Conservation (phyloP, 2,797 vertebrate species). For the Rachycentron canadum region DNA sequence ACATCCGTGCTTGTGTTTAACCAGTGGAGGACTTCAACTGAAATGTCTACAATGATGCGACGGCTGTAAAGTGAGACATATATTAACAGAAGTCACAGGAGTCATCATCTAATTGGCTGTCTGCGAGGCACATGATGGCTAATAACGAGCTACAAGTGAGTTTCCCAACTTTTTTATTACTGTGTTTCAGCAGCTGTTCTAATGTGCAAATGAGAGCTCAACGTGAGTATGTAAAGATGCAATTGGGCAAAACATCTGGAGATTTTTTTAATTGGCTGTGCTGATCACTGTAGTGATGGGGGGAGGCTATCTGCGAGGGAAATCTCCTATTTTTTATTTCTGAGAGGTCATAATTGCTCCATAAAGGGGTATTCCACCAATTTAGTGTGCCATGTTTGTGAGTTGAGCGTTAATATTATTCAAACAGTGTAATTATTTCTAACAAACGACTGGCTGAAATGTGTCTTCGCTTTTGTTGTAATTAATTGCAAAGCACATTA, state of each 20-base stretch:
- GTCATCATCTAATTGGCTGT: conserved; percentile 38
- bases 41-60: conserved; percentile 49
- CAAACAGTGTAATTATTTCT: no score
- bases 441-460: not conserved
- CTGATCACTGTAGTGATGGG: not conserved
- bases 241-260: not conserved
- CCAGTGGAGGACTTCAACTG: conserved; percentile 13
- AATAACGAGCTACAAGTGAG: conserved; percentile 81
- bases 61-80: conserved; percentile 29
- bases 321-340: not conserved
- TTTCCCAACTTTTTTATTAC: conserved; percentile 46
- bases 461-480: not conserved
- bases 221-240: not conserved
- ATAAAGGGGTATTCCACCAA: not conserved
- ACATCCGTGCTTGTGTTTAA: conserved; percentile 5
- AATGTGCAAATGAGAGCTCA: not conserved
- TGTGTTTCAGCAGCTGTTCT: not conserved
- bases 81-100: conserved; percentile 38
- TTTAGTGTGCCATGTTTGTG: not conserved
- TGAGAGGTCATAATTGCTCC: not conserved
- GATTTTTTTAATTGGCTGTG: no score
- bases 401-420: not conserved
- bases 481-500: not conserved
- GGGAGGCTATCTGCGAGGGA: not conserved
- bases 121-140: conserved; percentile 69